These are phyloP conservation scores for Colossoma macropomum DNA, from an alignment of 2,113 vertebrate genomes.

Conservation along the genomic window DNA sequence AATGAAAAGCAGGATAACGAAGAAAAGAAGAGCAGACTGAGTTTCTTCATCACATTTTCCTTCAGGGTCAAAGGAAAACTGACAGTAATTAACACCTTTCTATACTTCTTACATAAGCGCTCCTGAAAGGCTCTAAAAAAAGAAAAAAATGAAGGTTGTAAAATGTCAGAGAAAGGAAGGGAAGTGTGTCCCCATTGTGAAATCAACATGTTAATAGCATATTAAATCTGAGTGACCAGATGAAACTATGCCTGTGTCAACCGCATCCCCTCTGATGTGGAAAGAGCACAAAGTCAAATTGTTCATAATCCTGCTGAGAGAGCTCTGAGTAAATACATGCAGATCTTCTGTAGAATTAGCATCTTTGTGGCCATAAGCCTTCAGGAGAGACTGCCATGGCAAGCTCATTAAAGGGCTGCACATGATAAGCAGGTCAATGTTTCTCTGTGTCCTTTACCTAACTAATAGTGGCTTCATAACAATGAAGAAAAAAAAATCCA, in stretches of 20 bases:
- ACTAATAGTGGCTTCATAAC: too few relatives aligned
- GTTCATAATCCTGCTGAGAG: slow-evolving; percentile 12
- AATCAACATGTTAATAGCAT: slow-evolving; percentile 52
- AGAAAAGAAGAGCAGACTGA: slow-evolving; percentile 23
- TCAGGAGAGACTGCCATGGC: background rate
- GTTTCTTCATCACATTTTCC: slow-evolving; percentile 45
- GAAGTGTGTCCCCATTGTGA: slow-evolving; percentile 35
- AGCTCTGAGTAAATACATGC: background rate
- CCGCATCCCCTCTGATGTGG: background rate
- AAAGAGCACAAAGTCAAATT: slow-evolving; percentile 1
- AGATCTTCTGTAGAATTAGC: background rate
- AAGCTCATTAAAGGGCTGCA: too few relatives aligned
- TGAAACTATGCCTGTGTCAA: background rate
- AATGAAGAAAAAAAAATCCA: too few relatives aligned
- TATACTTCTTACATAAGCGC: slow-evolving; percentile 58
- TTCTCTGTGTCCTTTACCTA: too few relatives aligned
- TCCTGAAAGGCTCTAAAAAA: slow-evolving; percentile 45
- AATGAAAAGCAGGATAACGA: background rate
- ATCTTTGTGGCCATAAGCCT: background rate
- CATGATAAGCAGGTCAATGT: slow-evolving; percentile 56
- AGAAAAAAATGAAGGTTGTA: slow-evolving; percentile 4
- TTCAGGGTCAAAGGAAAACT: slow-evolving; percentile 12
- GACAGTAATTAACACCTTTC: slow-evolving; percentile 66
- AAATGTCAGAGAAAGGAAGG: slow-evolving; percentile 9
- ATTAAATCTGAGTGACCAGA: background rate